Base-by-base conservation (phyloP, 35 echinoderm and acorn worm genomes). In the Heliocidaris erythrogramma region DNA sequence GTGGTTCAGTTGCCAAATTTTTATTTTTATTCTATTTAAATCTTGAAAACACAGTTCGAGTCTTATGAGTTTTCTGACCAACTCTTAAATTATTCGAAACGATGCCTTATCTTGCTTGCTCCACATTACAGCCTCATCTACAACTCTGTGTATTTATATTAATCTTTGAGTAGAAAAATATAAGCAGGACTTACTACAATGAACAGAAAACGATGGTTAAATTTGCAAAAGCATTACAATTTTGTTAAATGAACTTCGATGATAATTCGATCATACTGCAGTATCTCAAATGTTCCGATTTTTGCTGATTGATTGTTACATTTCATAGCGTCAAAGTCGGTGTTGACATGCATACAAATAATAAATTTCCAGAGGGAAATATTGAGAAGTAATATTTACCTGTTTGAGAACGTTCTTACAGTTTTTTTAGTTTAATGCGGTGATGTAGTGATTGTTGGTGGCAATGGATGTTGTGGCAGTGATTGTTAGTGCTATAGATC, bases 21-120 rank as follows among this genome's bases (percentile, higher is more conserved):
- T 78, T 78, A 78, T 78, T 78, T 78, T 78, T 78, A 78, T 78
- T n/a, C 7, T 78, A 78, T 78, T 78, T 78, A 78, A 78, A 27
- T 78, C 17, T n/a, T 78, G 65, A 78, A 21, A 78, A 24, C 18
- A n/a, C 21, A 78, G 27, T 78, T 21, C 65, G 65, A 78, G 65
- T 78, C 65, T 21, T 78, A 6, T 78, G 65, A 78, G 65, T 78
- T 78, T 78, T 78, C 65, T 27, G 65, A 78, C 27, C 65, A 78
- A 78, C 65, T 78, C 65, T 78, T 78, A 78, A 78, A 78, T 78
- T 78, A 78, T 78, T 78, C 65, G 27, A 78, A n/a, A 78, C 5
- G 0, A 78, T 78, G 65, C 65, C 65, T 78, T 78, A 78, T 78
- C 65, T 78, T 78, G 65, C 65, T 78, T n/a, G 14, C 17, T 78